phyloP scores from a whole-genome alignment of 2,113 vertebrate genomes.

The Murina feae region DNA sequence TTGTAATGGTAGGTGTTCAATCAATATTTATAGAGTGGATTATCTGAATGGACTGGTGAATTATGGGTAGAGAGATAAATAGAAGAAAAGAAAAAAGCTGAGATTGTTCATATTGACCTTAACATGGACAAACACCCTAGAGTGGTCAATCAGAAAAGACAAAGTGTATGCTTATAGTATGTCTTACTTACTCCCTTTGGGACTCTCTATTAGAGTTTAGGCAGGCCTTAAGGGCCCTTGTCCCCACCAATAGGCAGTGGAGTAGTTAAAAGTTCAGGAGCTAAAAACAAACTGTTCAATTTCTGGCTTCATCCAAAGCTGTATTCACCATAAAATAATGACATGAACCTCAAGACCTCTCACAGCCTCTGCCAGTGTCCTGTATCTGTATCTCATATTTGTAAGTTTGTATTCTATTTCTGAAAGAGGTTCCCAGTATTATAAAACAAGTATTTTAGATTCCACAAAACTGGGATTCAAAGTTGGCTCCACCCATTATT shows the following conservation, averaged over 20 bases:
- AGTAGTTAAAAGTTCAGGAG: not conserved
- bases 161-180: not conserved
- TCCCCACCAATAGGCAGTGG: not conserved
- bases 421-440: not conserved
- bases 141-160: too few species aligned
- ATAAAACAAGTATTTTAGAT: not conserved
- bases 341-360: not conserved
- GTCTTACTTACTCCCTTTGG: not conserved
- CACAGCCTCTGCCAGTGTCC: not conserved
- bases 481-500: not conserved
- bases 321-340: not conserved
- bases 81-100: too few species aligned
- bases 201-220: not conserved
- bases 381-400: not conserved
- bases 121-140: too few species aligned
- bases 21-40: too few species aligned
- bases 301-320: not conserved
- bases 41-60: too few species aligned
- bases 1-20: too few species aligned
- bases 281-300: not conserved
- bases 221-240: not conserved
- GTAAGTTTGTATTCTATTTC: not conserved
- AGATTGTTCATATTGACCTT: too few species aligned
- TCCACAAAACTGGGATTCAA: not conserved
- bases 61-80: too few species aligned